Evolutionary conservation across 2,113 vertebrate genomes (phyloP).

Genomic region (Pygoscelis antarcticus): DNA sequence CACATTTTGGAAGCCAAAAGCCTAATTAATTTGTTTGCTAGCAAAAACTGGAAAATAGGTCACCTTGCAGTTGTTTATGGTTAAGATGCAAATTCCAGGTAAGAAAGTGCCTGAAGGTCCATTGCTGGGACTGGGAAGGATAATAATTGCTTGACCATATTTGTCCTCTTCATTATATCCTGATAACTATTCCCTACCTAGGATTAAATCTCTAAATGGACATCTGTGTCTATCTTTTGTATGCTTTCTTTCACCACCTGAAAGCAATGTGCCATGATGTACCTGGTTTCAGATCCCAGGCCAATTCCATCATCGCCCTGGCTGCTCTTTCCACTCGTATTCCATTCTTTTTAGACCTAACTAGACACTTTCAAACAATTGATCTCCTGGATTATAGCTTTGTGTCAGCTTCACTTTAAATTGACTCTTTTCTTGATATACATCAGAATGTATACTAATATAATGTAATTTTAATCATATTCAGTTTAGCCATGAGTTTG

Average conservation of each 20-base stretch:
- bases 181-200: not conserved
- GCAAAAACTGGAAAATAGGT: not conserved
- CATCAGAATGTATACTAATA: not conserved
- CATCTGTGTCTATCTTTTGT: not conserved
- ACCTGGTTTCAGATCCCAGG: not conserved
- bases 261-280: not conserved
- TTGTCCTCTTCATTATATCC: not conserved
- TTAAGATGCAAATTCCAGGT: not conserved
- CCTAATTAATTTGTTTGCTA: not conserved
- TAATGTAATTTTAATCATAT: not conserved
- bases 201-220: not conserved
- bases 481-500: not conserved
- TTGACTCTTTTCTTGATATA: not conserved
- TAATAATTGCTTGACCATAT: not conserved
- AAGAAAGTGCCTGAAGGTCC: not conserved
- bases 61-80: not conserved
- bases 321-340: not conserved
- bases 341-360: not conserved
- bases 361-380: not conserved
- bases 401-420: not conserved
- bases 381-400: not conserved
- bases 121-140: not conserved
- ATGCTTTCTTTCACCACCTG: not conserved
- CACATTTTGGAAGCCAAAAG: not conserved
- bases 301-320: not conserved